Evolutionary conservation across 2,113 vertebrate species (phyloP).

Genomic region (Crotalus horridus): DNA sequence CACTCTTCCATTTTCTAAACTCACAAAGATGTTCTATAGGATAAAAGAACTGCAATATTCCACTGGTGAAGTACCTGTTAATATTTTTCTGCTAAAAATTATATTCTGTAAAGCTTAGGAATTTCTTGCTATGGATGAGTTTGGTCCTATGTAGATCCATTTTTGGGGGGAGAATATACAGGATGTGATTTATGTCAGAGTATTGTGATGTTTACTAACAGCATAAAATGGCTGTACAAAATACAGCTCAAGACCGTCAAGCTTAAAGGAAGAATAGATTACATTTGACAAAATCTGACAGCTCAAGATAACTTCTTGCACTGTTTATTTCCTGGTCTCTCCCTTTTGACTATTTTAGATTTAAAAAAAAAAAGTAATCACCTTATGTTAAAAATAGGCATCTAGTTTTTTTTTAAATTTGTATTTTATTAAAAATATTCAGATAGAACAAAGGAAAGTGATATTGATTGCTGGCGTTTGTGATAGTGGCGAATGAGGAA

Average conservation of each 20-base stretch:
- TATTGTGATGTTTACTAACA: not conserved
- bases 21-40: not conserved
- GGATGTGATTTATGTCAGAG: not conserved
- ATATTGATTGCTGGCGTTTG: not conserved
- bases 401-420: too few relatives aligned
- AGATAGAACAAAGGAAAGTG: not conserved
- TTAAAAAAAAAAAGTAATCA: too few relatives aligned
- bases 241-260: not conserved
- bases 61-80: not conserved
- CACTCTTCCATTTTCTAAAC: not conserved
- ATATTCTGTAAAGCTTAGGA: not conserved
- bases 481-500: not conserved
- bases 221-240: not conserved
- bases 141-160: not conserved
- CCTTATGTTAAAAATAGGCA: too few relatives aligned
- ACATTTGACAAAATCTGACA: not conserved
- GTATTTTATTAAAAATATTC: not conserved
- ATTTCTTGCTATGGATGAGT: not conserved
- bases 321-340: not conserved
- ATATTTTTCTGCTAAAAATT: not conserved
- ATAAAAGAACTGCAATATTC: not conserved
- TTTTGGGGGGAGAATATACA: not conserved
- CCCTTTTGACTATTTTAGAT: too few relatives aligned
- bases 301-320: not conserved
- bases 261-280: not conserved